Conservation (phyloP, 2,113 vertebrate species). For the Jacana jacana region DNA sequence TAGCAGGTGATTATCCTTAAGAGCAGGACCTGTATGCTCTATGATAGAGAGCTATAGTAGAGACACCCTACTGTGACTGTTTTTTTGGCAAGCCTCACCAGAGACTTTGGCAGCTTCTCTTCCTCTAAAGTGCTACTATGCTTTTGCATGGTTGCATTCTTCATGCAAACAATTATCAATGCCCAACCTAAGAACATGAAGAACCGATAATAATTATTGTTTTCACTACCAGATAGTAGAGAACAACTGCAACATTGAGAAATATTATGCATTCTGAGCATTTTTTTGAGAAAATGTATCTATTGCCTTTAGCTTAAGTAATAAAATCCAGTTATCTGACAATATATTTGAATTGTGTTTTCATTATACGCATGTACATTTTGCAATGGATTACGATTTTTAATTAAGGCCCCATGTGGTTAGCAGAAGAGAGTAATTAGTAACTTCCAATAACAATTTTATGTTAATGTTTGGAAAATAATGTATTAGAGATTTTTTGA, state of each 20-base stretch:
- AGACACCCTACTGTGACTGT: background rate
- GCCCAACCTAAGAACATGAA: slow-evolving; percentile 33
- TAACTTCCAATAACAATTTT: background rate
- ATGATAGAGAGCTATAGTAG: background rate
- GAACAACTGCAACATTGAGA: background rate
- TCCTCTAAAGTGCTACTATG: slow-evolving; percentile 32
- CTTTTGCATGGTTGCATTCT: slow-evolving; percentile 41
- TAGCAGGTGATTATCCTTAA: slow-evolving; percentile 35
- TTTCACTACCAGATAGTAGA: slow-evolving; percentile 29
- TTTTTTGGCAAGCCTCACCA: slow-evolving; percentile 38
- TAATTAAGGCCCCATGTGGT: slow-evolving; percentile 12
- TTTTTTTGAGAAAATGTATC: background rate
- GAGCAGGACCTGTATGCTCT: background rate
- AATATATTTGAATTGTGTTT: background rate
- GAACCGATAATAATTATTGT: slow-evolving; percentile 39
- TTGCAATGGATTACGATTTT: background rate
- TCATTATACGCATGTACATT: background rate
- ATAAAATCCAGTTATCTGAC: background rate
- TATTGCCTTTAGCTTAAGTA: background rate
- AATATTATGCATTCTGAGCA: background rate
- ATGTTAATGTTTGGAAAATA: background rate
- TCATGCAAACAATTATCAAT: slow-evolving; percentile 23
- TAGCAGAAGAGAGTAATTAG: background rate
- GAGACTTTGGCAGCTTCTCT: slow-evolving; percentile 39
- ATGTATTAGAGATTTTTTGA: background rate